phyloP scores from a whole-genome alignment of 37 sponge, comb jelly and placozoan species.

The Crambe crambe region DNA sequence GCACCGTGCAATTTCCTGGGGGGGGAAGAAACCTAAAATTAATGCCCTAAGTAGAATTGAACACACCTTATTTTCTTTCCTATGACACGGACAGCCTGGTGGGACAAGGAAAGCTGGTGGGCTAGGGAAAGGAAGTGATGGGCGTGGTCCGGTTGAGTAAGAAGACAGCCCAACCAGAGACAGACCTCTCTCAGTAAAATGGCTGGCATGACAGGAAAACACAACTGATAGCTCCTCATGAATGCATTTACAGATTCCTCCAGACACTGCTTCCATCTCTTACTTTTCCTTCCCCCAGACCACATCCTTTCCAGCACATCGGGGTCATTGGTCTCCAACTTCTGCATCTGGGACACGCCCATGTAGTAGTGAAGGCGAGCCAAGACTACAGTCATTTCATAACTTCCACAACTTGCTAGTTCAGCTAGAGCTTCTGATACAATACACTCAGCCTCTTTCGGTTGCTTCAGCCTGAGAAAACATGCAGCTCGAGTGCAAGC shows the following conservation, averaged over 20 bases:
- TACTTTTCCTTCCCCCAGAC: background rate
- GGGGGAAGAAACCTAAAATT: background rate
- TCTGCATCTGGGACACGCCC: constrained; percentile 1
- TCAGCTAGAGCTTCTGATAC: background rate
- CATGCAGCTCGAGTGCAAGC: background rate
- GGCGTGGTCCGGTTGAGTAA: background rate
- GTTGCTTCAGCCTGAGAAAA: constrained; percentile 12
- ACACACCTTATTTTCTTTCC: constrained; percentile 46
- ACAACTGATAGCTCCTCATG: constrained; percentile 33
- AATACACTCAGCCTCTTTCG: background rate
- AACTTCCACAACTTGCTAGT: background rate
- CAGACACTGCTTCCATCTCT: background rate
- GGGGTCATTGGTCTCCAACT: background rate
- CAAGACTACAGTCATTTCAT: background rate
- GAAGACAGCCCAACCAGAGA: constrained; percentile 18
- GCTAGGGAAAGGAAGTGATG: constrained; percentile 33
- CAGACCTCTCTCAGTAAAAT: constrained; percentile 29
- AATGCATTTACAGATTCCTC: constrained; percentile 9
- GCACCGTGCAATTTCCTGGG: background rate
- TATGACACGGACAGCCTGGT: constrained; percentile 17
- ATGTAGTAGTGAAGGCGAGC: background rate
- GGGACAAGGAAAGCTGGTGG: constrained; percentile 18
- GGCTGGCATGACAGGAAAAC: constrained; percentile 12
- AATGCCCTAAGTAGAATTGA: background rate
- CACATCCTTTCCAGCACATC: constrained; percentile 1